These are phyloP conservation scores for Xenops minutus DNA, from an alignment of 2,797 vertebrate genomes.

Conservation along the genomic window DNA sequence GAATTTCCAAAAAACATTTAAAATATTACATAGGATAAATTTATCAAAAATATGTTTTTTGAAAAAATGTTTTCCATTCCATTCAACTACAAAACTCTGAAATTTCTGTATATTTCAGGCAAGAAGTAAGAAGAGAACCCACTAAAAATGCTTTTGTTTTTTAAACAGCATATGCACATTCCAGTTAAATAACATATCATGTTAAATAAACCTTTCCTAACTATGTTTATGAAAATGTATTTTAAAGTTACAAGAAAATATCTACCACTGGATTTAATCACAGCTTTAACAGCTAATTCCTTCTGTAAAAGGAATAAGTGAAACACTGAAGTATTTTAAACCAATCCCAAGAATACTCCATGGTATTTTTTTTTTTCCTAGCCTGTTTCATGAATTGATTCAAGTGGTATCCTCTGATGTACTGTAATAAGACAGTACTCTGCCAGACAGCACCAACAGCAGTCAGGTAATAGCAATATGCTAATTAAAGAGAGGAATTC, in stretches of 20 bases:
- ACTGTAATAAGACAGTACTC: conserved; percentile 12
- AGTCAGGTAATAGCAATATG: conserved; percentile 9
- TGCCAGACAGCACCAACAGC: not conserved
- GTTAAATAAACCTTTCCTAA: not conserved
- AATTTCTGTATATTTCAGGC: not conserved
- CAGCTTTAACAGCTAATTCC: not conserved
- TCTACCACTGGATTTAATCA: not conserved
- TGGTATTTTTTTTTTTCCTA: not conserved
- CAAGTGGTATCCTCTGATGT: not conserved
- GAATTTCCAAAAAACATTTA: not conserved
- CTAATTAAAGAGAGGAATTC: conserved; percentile 66
- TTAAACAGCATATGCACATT: not conserved
- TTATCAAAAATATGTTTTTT: not conserved
- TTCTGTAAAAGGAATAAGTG: not conserved
- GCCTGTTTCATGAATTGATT: not conserved
- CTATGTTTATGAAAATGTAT: not conserved
- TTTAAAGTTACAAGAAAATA: not conserved
- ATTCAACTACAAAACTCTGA: not conserved
- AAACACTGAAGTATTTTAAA: not conserved
- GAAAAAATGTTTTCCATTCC: not conserved
- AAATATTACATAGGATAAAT: not conserved
- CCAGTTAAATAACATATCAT: not conserved
- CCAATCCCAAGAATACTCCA: not conserved
- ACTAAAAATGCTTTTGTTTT: not conserved
- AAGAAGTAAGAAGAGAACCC: not conserved